phyloP scores from a whole-genome alignment of 2,888 invertebrate species.

The Melanophora roralis region DNA sequence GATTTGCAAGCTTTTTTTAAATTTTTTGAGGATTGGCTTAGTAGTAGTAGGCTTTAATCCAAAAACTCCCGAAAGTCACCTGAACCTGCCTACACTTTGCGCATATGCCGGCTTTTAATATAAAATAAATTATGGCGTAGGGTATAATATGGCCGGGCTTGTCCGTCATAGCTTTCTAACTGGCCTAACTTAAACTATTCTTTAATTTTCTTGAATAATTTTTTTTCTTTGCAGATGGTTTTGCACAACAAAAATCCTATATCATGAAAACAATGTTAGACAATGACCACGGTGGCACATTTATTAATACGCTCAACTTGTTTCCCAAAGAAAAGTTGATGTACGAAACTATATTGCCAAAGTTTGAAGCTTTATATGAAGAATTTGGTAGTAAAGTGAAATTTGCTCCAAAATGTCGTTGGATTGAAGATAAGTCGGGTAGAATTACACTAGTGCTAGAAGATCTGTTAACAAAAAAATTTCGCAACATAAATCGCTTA shows the following conservation, averaged over 20 bases:
- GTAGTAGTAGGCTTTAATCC: too few relatives aligned
- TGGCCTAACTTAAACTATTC: too few relatives aligned
- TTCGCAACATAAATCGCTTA: slow-evolving; percentile 71
- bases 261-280: slow-evolving; percentile 73
- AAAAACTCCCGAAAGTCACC: too few relatives aligned
- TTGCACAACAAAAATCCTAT: slow-evolving; percentile 70
- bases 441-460: slow-evolving; percentile 72
- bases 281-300: slow-evolving; percentile 68
- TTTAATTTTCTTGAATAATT: too few relatives aligned
- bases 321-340: slow-evolving; percentile 74
- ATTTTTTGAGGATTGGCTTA: too few relatives aligned
- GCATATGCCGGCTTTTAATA: too few relatives aligned
- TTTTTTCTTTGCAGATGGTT: slow-evolving; percentile 71
- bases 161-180: too few relatives aligned
- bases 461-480: slow-evolving; percentile 71
- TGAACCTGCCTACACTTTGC: too few relatives aligned
- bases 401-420: slow-evolving; percentile 72
- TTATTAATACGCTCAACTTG: slow-evolving; percentile 70
- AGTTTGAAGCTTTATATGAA: slow-evolving; percentile 72
- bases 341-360: slow-evolving; percentile 71
- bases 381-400: slow-evolving; percentile 66
- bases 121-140: too few relatives aligned
- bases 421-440: slow-evolving; percentile 68
- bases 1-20: too few relatives aligned
- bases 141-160: too few relatives aligned